Evolutionary conservation across 2,797 vertebrate genomes (phyloP).

Genomic region (Nyctibius grandis): DNA sequence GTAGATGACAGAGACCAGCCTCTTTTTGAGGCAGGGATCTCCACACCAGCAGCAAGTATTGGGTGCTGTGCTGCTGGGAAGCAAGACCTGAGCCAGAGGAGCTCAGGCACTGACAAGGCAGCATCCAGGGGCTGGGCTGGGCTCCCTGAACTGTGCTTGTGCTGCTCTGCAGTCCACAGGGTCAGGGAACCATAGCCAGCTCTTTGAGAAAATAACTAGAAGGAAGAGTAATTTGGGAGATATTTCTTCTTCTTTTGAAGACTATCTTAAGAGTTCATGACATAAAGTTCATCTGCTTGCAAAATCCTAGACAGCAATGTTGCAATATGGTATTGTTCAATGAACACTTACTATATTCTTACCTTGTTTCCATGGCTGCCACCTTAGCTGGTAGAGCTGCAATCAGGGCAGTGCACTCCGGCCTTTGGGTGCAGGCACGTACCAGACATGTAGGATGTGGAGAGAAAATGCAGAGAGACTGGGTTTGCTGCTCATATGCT

Average conservation of each 20-base stretch:
- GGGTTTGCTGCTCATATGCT: neutral
- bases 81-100: neutral
- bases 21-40: neutral
- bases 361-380: neutral
- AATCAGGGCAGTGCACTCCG: rapidly evolving
- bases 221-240: neutral
- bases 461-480: neutral
- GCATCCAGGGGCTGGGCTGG: neutral
- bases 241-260: neutral
- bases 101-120: neutral
- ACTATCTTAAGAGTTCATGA: neutral
- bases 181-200: neutral
- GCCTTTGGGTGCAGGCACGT: rapidly evolving
- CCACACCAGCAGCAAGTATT: neutral
- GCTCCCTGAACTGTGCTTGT: neutral
- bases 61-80: neutral
- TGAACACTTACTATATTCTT: neutral
- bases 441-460: neutral
- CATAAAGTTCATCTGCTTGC: neutral
- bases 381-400: neutral
- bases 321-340: neutral
- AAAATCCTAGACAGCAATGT: neutral
- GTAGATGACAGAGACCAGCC: neutral
- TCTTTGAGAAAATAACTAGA: neutral
- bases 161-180: neutral